Evolutionary conservation across 2,797 vertebrate genomes (phyloP).

Genomic region (Emys orbicularis): DNA sequence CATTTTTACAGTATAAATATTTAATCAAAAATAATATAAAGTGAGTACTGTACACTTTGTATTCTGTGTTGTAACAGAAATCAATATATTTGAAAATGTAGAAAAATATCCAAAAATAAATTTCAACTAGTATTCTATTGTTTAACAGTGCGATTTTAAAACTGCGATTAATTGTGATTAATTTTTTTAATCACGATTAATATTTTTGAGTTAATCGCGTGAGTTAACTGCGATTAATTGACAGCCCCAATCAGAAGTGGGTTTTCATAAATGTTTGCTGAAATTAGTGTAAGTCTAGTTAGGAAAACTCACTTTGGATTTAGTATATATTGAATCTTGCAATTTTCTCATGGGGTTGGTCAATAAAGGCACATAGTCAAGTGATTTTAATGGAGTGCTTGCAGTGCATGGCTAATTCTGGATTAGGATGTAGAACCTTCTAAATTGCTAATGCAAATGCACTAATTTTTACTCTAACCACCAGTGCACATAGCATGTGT

Average conservation of each 20-base stretch:
- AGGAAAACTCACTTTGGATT: neutral
- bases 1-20: too few species aligned
- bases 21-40: too few species aligned
- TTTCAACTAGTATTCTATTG: too few species aligned
- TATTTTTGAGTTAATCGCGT: too few species aligned
- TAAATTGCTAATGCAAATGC: rapidly evolving
- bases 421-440: neutral
- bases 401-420: neutral
- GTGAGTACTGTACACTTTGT: too few species aligned
- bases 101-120: too few species aligned
- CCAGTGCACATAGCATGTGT: rapidly evolving
- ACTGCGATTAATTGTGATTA: too few species aligned
- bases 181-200: too few species aligned
- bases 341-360: neutral
- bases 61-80: too few species aligned
- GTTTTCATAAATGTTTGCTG: rapidly evolving
- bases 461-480: rapidly evolving
- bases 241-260: neutral
- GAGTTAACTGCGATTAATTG: too few species aligned
- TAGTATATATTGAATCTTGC: neutral
- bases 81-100: too few species aligned
- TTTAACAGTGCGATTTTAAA: too few species aligned
- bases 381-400: neutral
- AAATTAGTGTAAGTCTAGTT: neutral
- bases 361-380: neutral